Evolutionary conservation across 1,140 invertebrate species (phyloP).

Genomic region (Dendrolimus kikuchii): DNA sequence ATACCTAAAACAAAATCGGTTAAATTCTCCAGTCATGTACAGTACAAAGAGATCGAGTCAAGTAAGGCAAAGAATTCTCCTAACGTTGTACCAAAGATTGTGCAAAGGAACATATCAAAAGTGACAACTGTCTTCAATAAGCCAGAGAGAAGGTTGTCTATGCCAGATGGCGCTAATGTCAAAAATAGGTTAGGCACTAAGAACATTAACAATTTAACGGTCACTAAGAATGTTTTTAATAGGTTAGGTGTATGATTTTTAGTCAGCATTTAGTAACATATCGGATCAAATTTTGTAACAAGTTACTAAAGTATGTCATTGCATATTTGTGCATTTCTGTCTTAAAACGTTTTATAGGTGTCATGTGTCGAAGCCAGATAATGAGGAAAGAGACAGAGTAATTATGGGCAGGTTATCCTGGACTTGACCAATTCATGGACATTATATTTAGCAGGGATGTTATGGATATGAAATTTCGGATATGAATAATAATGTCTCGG

Average conservation of each 20-base stretch:
- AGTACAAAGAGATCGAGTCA: conserved; percentile 65
- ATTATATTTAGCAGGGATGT: too few species aligned
- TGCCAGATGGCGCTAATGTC: conserved; percentile 37
- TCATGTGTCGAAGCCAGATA: too few species aligned
- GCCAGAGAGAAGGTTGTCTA: conserved; percentile 53
- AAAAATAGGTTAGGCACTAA: conserved; percentile 49
- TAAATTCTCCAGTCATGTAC: conserved; percentile 61
- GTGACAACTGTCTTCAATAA: conserved; percentile 52
- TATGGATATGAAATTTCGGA: too few species aligned
- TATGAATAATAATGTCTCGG: too few species aligned
- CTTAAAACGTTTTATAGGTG: too few species aligned
- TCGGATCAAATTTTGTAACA: too few species aligned
- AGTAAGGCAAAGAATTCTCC: conserved; percentile 14
- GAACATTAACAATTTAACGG: conserved; percentile 36
- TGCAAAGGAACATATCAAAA: conserved; percentile 14
- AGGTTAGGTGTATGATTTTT: conserved; percentile 42
- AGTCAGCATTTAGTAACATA: too few species aligned
- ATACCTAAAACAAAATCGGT: conserved; percentile 54
- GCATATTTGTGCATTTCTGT: too few species aligned
- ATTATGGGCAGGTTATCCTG: too few species aligned
- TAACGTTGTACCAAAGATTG: conserved; percentile 7
- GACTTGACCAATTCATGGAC: too few species aligned
- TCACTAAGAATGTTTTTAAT: conserved; percentile 48
- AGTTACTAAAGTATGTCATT: too few species aligned
- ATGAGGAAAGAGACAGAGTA: too few species aligned